Percentiles rank a stretch among this genome's conserved stretches.
Evolutionary conservation across 2,113 vertebrate species (phyloP).

Genomic region (Pedionomus torquatus): DNA sequence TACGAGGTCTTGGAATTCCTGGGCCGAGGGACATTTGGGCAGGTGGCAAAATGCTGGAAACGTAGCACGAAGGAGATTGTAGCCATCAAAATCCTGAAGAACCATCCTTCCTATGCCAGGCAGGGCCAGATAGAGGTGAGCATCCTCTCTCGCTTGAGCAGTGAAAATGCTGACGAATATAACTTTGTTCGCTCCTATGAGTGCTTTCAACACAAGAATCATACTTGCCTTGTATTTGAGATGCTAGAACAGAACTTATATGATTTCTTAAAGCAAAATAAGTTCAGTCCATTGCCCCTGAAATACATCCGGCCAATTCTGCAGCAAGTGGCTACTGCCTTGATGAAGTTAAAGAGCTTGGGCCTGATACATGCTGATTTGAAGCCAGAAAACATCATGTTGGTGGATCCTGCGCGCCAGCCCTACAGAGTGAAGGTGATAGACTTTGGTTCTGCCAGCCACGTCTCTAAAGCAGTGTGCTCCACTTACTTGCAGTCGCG

Average conservation of each 20-base stretch:
- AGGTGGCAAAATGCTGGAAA: constrained; percentile 98
- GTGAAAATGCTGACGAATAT: constrained; percentile 95
- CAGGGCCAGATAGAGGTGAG: constrained; percentile 98
- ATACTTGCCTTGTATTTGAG: constrained; percentile 98
- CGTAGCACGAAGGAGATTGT: constrained; percentile 97
- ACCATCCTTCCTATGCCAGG: constrained; percentile 95
- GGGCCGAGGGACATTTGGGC: constrained; percentile 94
- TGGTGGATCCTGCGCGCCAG: constrained; percentile 93
- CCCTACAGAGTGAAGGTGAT: constrained; percentile 98
- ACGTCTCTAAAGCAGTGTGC: constrained; percentile 96
- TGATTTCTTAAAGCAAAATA: constrained; percentile 98
- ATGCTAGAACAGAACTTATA: constrained; percentile 99
- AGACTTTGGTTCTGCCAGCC: constrained; percentile 96
- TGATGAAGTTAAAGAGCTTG: constrained; percentile 97
- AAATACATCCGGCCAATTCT: constrained; percentile 95
- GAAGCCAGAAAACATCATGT: constrained; percentile 98
- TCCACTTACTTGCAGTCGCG: constrained; percentile 97
- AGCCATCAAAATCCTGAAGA: constrained; percentile 98
- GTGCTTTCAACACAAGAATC: constrained; percentile 99
- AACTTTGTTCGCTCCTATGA: constrained; percentile 98
- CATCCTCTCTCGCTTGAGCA: constrained; percentile 95
- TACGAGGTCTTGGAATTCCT: constrained; percentile 98
- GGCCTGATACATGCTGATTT: constrained; percentile 96
- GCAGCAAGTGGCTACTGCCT: constrained; percentile 95
- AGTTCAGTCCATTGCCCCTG: constrained; percentile 95